Percentiles rank a stretch among this genome's conserved stretches.
Conservation (phyloP, 2,113 vertebrate genomes). For the Stigmatopora argus region DNA sequence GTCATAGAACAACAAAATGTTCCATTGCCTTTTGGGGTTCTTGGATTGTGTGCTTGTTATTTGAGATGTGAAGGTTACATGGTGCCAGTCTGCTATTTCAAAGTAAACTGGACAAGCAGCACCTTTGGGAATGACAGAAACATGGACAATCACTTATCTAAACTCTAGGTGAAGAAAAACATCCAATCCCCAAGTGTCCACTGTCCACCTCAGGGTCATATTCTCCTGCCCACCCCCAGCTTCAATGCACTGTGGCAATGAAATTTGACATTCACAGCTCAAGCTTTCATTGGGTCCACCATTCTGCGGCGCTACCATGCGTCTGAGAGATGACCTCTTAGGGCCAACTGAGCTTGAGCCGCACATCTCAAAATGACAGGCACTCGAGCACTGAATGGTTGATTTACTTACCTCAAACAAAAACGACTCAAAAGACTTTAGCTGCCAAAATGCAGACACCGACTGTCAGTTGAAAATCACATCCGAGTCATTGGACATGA, state of each 20-base stretch:
- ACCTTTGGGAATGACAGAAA: slow-evolving; percentile 26
- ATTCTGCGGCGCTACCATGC: neutral
- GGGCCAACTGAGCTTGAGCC: neutral
- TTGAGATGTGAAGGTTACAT: slow-evolving; percentile 16
- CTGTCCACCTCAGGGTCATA: slow-evolving; percentile 11
- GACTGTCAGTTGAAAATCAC: slow-evolving; percentile 23
- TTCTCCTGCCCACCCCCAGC: neutral
- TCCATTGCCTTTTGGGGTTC: neutral
- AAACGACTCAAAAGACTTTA: slow-evolving; percentile 12
- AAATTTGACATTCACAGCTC: too few relatives aligned
- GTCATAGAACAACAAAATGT: neutral
- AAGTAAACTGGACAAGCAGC: slow-evolving; percentile 5
- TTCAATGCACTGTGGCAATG: neutral
- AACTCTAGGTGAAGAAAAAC: slow-evolving; percentile 9
- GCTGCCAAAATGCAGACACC: slow-evolving; percentile 9
- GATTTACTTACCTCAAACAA: slow-evolving; percentile 20
- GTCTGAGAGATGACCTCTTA: slow-evolving; percentile 1
- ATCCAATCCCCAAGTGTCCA: slow-evolving; percentile 9
- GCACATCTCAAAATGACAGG: neutral
- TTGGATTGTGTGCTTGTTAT: neutral
- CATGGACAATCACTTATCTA: slow-evolving; percentile 22
- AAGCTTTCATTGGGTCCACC: neutral
- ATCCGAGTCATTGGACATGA: slow-evolving; percentile 12
- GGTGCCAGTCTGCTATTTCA: slow-evolving; percentile 3
- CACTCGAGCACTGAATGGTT: slow-evolving; percentile 10